Percentiles rank a stretch among this genome's conserved stretches.
These are phyloP conservation scores for Entomobrya proxima DNA, from an alignment of 2,888 invertebrate species.

Conservation along the genomic window DNA sequence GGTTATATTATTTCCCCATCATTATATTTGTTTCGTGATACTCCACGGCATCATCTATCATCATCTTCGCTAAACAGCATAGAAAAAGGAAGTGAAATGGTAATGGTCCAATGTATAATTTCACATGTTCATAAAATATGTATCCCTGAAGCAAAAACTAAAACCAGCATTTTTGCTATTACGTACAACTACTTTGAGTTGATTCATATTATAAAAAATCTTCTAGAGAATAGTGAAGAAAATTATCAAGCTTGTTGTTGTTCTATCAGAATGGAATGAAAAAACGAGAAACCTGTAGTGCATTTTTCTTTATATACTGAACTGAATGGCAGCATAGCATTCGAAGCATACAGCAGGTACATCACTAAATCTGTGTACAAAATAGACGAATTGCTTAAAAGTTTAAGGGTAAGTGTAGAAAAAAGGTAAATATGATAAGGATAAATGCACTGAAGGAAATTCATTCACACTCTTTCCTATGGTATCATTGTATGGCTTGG, in stretches of 20 bases:
- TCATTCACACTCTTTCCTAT: neutral
- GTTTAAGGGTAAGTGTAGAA: no score
- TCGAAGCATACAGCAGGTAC: no score
- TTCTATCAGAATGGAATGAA: no score
- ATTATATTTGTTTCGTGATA: neutral
- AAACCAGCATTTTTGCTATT: neutral
- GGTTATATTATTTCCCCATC: constrained; percentile 5
- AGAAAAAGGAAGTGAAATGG: neutral
- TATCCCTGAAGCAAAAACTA: neutral
- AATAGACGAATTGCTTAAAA: no score
- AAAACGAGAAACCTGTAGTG: no score
- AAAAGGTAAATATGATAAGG: neutral
- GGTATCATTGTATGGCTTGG: neutral
- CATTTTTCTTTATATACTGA: no score
- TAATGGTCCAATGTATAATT: neutral
- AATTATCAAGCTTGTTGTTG: no score
- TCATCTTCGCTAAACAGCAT: neutral
- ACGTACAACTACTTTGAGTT: neutral
- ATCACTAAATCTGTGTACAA: no score
- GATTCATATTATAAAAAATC: neutral
- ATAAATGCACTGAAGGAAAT: neutral
- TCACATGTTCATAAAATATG: neutral
- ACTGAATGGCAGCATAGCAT: no score
- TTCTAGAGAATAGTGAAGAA: no score
- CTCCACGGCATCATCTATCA: neutral